Percentiles rank a stretch among this genome's conserved stretches.
Evolutionary conservation across 2,797 vertebrate genomes (phyloP).

Genomic region (Pangasius macronema): DNA sequence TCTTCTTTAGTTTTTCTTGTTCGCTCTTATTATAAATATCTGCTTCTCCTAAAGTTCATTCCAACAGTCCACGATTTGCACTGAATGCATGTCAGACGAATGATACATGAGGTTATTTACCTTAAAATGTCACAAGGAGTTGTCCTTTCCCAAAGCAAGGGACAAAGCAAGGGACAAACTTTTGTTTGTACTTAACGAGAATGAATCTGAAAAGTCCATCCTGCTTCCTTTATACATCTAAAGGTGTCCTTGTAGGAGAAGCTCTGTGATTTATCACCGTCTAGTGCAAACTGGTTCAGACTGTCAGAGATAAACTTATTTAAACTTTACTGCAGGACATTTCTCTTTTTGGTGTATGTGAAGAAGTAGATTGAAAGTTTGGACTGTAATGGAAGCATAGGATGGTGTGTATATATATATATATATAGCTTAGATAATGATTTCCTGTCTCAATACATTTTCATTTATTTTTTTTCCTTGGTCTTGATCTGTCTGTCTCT

Average conservation of each 20-base stretch:
- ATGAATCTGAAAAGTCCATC: background rate
- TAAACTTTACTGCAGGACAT: background rate
- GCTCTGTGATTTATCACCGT: background rate
- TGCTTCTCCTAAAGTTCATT: background rate
- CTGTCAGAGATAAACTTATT: background rate
- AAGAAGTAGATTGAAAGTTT: background rate
- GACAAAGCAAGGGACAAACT: constrained; percentile 8
- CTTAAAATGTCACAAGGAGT: constrained; percentile 29
- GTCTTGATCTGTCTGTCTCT: background rate
- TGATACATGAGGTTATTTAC: constrained; percentile 23
- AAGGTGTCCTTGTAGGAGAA: constrained; percentile 17
- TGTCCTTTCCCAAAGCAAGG: constrained; percentile 19
- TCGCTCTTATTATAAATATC: background rate
- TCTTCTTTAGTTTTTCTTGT: background rate
- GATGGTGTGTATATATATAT: no score
- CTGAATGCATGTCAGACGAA: background rate
- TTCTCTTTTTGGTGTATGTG: background rate
- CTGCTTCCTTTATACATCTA: background rate
- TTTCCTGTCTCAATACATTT: constrained; percentile 2
- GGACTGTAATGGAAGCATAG: background rate
- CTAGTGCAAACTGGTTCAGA: background rate
- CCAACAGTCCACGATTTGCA: background rate
- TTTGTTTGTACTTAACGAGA: constrained; percentile 13
- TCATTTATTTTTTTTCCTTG: background rate
- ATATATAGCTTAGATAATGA: background rate